These are phyloP conservation scores for Cathartes aura DNA, from an alignment of 2,113 vertebrate genomes.

Conservation along the genomic window DNA sequence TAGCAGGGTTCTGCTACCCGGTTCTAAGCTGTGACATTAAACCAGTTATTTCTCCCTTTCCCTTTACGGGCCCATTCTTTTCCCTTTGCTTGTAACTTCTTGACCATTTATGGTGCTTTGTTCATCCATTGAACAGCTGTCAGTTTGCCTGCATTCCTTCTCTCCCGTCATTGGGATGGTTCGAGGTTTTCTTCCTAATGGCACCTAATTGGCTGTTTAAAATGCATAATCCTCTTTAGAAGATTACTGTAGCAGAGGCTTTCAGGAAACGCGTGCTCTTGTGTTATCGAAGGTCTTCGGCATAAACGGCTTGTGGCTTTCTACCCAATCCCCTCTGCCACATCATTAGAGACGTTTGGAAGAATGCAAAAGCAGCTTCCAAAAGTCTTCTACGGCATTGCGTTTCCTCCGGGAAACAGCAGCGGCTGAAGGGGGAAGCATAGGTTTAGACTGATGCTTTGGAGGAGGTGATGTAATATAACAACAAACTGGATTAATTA, in stretches of 20 bases:
- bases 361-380: neutral
- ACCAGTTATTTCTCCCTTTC: neutral
- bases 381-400: neutral
- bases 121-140: conserved; percentile 5
- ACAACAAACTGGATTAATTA: neutral
- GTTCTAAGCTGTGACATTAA: neutral
- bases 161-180: neutral
- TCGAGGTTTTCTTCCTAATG: conserved; percentile 21
- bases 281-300: neutral
- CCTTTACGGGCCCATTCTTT: neutral
- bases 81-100: neutral
- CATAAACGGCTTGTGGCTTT: neutral
- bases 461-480: neutral
- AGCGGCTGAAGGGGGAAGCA: neutral
- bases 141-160: conserved; percentile 21
- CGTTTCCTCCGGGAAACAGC: neutral
- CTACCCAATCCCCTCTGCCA: neutral
- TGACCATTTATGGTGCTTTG: conserved; percentile 17
- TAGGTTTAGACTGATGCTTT: neutral
- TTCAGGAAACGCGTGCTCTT: neutral
- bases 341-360: neutral
- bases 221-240: conserved; percentile 51
- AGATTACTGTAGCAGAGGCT: conserved; percentile 7
- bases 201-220: conserved; percentile 26
- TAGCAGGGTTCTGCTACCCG: neutral